Evolutionary conservation across 2,888 invertebrate genomes (phyloP), one percentile per base, ranked within the genome.

Genomic region (Sthenelais limicola): DNA sequence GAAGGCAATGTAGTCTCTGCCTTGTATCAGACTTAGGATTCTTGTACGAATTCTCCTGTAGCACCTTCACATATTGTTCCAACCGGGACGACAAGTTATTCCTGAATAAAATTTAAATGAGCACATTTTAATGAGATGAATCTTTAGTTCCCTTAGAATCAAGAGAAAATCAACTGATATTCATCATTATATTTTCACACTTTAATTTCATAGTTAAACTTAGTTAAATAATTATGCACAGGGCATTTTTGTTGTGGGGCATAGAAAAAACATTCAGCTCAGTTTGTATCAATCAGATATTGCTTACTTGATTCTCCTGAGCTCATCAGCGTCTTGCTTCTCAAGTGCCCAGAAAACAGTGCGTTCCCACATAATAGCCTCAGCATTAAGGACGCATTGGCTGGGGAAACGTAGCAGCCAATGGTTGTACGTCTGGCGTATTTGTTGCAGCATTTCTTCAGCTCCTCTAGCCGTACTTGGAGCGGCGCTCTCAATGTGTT

Each of bases 371-470:
- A 86, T 77, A 15, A 86, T 80, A 9, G 82, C 82, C 72, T 86
- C 86, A 0, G 86, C 78, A 3, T 82, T 80, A 33, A 82, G 76
- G 21, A 87, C 84, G 78, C 84, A 85, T 77, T 86, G 85, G 9
- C 79, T 79, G 5, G 87, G 87, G 78, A 84, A 86, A 47, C 83
- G 78, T 51, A 86, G 79, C 74, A 86, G 73, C 84, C 85, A 86
- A 73, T 86, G 85, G 18, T 78, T 76, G 77, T 81, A 85, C 7
- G 74, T 75, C 30, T 81, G 78, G 26, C 79, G 78, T n/a, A 82
- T 79, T 56, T 72, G 48, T 21, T n/a, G 3, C 0, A 43, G 49
- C 33, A 62, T 15, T 21, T 66, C 54, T 3, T 69, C 43, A 52
- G 74, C 47, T 5, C 24, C 48, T 24, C 38, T 21, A 3, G 28